A percentile compares a stretch with the other conserved stretches of the same genome.
Conservation (phyloP, 1,140 invertebrate species). For the Macrobrachium rosenbergii region DNA sequence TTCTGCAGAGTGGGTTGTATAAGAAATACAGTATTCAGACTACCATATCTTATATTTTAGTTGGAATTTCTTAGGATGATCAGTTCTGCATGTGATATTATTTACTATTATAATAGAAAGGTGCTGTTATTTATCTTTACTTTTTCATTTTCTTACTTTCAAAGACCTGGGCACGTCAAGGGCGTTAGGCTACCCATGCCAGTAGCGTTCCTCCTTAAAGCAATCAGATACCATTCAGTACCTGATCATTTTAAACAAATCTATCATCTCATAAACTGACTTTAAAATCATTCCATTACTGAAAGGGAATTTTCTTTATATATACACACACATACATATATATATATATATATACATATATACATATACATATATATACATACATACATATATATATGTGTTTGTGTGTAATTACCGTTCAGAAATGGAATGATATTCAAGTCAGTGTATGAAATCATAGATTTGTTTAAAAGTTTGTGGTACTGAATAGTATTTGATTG, state of each 20-base stretch:
- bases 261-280: background rate
- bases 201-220: too few relatives aligned
- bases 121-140: too few relatives aligned
- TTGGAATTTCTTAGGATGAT: too few relatives aligned
- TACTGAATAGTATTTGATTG: background rate
- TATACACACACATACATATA: background rate
- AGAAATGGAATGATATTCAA: background rate
- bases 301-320: background rate
- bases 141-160: too few relatives aligned
- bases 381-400: conserved; percentile 4
- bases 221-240: background rate
- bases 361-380: conserved; percentile 4
- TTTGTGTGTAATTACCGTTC: background rate
- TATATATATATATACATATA: conserved; percentile 10
- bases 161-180: too few relatives aligned
- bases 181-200: too few relatives aligned
- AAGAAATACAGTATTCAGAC: too few relatives aligned
- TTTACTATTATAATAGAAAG: too few relatives aligned
- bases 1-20: too few relatives aligned
- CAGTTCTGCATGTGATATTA: too few relatives aligned
- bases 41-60: too few relatives aligned
- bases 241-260: background rate
- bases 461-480: background rate
- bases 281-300: background rate
- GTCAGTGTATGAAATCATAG: background rate